Conservation (phyloP, 2,888 invertebrate genomes). For the Andrena chrysosceles region DNA sequence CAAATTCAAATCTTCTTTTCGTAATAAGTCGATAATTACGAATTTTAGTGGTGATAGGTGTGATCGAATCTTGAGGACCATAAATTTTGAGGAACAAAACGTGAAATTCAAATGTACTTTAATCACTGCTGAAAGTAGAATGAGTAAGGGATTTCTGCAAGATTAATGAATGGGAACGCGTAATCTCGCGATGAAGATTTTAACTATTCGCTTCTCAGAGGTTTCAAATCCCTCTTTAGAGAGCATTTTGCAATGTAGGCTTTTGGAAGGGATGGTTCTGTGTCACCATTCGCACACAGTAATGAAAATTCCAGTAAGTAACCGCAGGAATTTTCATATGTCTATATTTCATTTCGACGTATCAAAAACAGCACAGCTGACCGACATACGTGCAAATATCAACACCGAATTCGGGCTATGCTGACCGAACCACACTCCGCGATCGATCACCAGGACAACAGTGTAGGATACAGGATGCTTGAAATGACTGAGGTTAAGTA, state of each 20-base stretch:
- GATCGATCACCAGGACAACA: constrained; percentile 36
- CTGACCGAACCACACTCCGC: constrained; percentile 27
- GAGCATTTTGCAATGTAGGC: background rate
- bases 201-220: background rate
- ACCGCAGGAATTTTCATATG: background rate
- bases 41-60: background rate
- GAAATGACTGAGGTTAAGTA: constrained; percentile 68
- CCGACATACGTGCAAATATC: constrained; percentile 25
- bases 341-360: background rate
- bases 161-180: constrained; percentile 1
- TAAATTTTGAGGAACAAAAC: background rate
- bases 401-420: constrained; percentile 16
- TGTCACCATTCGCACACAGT: background rate
- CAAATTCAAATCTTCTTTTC: too few relatives aligned
- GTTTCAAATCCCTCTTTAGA: constrained; percentile 3
- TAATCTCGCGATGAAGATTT: constrained; percentile 11
- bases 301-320: background rate
- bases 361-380: background rate
- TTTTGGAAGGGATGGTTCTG: background rate
- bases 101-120: background rate
- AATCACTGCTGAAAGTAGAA: background rate
- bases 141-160: constrained; percentile 4
- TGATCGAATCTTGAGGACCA: background rate
- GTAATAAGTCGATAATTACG: background rate
- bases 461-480: constrained; percentile 53